Base-by-base conservation (phyloP, 2,797 vertebrate genomes). In the Benthosema pterotum region DNA sequence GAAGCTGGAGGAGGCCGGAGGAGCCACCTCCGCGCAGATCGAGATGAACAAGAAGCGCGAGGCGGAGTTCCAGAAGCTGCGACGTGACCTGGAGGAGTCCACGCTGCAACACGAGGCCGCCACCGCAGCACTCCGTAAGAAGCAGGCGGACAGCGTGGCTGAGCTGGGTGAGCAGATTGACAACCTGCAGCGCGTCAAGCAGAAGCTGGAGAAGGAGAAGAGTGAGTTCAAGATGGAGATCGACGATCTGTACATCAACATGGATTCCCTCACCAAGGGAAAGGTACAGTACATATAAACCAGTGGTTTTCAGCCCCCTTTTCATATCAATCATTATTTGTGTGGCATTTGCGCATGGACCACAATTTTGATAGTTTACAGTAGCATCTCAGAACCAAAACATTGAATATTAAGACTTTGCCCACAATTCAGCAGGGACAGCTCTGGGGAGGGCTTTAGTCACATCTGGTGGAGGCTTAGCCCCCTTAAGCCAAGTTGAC, bases 131-230 rank as follows among this genome's bases (percentile, higher is more conserved):
- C 89, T 95, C 0, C 68, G 93, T 6, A 96, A 95, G 86, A 95
- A 96, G 89, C 94, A 96, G 0, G 91, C 91, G 0, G 94, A 96
- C 71, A 95, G 80, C 0, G 80, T 93, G 6, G 94, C 93, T 0
- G 95, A 96, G 82, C 89, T 95, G 2, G 92, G 93, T 50, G 93
- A 94, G 65, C 94, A 95, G 82, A 93, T 94, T 0, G 92, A 94
- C 86, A 94, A 93, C 80, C 90, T 95, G 57, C 94, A 95, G 52
- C 72, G 91, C 0, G 91, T 95, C 38, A 94, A 95, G 69, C 94
- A 94, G 84, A 95, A 95, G 77, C 83, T 95, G 78, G 91, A 91
- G 63, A 95, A 93, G 75, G 94, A 95, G 77, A 95, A 95, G 75
- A 94, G 93, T 0, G 93, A 95, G 60, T 15, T 88, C 43, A 95